A percentile compares a stretch with the other conserved stretches of the same genome.
Evolutionary conservation across 2,113 vertebrate genomes (phyloP).

Genomic region (Coreoperca whiteheadi): DNA sequence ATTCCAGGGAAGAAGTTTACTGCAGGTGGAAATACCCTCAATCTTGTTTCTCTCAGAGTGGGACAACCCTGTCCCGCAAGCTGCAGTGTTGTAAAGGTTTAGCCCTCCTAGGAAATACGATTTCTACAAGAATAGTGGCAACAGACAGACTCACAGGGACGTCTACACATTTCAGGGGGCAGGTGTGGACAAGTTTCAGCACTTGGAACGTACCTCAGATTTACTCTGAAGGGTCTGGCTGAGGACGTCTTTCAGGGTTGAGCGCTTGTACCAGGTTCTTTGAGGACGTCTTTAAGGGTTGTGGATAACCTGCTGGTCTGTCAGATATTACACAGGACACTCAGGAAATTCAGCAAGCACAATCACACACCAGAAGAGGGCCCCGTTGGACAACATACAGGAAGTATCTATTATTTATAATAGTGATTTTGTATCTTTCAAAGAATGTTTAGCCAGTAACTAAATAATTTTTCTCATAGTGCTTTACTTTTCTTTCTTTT

Average conservation of each 20-base stretch:
- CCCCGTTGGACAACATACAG: constrained; percentile 19
- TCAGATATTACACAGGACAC: neutral
- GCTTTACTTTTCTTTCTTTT: neutral
- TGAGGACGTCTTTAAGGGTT: neutral
- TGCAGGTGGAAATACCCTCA: neutral
- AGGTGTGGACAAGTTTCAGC: neutral
- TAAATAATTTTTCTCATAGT: neutral
- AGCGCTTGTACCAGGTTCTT: neutral
- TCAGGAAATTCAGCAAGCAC: neutral
- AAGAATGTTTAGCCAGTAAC: neutral
- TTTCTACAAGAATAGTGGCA: neutral
- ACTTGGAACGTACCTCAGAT: too few relatives aligned
- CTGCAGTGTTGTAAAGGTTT: neutral
- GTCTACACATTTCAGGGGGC: neutral
- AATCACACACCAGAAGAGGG: constrained; percentile 35
- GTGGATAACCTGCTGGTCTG: neutral
- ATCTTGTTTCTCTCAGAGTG: neutral
- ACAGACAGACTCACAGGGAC: neutral
- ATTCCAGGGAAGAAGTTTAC: neutral
- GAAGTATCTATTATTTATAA: neutral
- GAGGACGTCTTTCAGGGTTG: neutral
- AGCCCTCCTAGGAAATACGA: neutral
- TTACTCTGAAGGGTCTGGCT: neutral
- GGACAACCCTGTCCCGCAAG: neutral
- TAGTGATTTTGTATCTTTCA: neutral